Evolutionary conservation across 2,113 vertebrate genomes (phyloP), one percentile per base, ranked within the genome.

Genomic region (Oryzias javanicus): DNA sequence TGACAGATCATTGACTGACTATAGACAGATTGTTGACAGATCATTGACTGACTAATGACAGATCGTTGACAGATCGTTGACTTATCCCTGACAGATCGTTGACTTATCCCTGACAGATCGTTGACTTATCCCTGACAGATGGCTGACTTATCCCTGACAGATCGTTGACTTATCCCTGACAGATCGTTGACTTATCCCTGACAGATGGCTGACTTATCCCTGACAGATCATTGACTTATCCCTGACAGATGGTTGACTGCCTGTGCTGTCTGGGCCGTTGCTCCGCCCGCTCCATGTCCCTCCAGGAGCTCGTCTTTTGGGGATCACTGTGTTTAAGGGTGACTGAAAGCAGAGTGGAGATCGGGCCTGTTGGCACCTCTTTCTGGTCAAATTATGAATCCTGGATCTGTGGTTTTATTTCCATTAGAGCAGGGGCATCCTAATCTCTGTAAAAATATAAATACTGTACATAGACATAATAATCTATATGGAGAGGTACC

Each of bases 401-500:
- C 24, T 29, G 93, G 91, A 92, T 83, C 16, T 70, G 76, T 82
- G 70, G 48, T 54, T 42, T 74, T 70, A 17, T 82, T 65, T 65
- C 18, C 65, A 53, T 75, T 57, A 65, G 76, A 75, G 52, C 65
- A 61, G 76, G 76, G 78, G 78, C 73, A 67, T 71, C 70, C 76
- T 86, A 79, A 86, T 79, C 76, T 62, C 49, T 88, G 88, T 91
- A 92, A 69, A 90, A 89, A 81, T 90, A 89, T 90, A 90, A 86
- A 90, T 90, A 90, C 55, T 90, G 87, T 90, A 91, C 65, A 96
- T 94, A 95, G 93, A 97, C 83, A 90, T 90, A 90, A 86, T 88
- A 86, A 90, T 89, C 88, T 97, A 96, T 97, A 95, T 94, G 93
- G 91, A 94, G 93, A 92, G 94, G 91, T 86, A 88, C 77, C 79